Evolutionary conservation across 2,888 invertebrate genomes (phyloP).

Genomic region (Xiphydria camelus): DNA sequence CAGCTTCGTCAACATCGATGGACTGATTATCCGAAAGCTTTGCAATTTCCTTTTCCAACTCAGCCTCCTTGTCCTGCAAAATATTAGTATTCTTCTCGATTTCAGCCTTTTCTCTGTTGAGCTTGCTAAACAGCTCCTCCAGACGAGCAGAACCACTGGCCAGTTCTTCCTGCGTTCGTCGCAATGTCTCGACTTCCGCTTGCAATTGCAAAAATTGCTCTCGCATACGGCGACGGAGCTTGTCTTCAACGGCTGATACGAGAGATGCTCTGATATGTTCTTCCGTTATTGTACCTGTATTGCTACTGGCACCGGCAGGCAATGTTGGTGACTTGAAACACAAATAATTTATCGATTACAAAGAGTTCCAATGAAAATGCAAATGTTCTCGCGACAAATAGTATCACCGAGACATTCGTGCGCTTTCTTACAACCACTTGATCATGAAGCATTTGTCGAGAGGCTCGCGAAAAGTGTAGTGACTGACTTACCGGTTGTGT

Average conservation of each 20-base stretch:
- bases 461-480: too few relatives aligned
- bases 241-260: slow-evolving; percentile 94
- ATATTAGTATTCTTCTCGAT: slow-evolving; percentile 82
- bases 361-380: slow-evolving; percentile 1
- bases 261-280: slow-evolving; percentile 94
- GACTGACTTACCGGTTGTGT: slow-evolving; percentile 39
- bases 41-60: slow-evolving; percentile 79
- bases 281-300: slow-evolving; percentile 84
- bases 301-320: slow-evolving; percentile 60
- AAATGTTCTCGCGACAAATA: background rate
- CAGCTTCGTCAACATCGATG: slow-evolving; percentile 94
- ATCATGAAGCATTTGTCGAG: background rate
- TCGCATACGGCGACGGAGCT: slow-evolving; percentile 80
- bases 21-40: slow-evolving; percentile 77
- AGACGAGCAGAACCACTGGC: slow-evolving; percentile 82
- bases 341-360: slow-evolving; percentile 9
- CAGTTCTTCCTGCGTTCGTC: slow-evolving; percentile 84
- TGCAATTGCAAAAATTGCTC: slow-evolving; percentile 90
- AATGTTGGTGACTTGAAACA: slow-evolving; percentile 40
- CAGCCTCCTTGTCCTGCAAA: slow-evolving; percentile 84
- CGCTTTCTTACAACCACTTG: too few relatives aligned
- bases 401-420: background rate
- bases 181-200: slow-evolving; percentile 87
- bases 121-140: slow-evolving; percentile 74
- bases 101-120: slow-evolving; percentile 80